Percentiles rank a stretch among this genome's conserved stretches.
These are phyloP conservation scores for Melieria omissa DNA, from an alignment of 2,888 invertebrate species.

Conservation along the genomic window DNA sequence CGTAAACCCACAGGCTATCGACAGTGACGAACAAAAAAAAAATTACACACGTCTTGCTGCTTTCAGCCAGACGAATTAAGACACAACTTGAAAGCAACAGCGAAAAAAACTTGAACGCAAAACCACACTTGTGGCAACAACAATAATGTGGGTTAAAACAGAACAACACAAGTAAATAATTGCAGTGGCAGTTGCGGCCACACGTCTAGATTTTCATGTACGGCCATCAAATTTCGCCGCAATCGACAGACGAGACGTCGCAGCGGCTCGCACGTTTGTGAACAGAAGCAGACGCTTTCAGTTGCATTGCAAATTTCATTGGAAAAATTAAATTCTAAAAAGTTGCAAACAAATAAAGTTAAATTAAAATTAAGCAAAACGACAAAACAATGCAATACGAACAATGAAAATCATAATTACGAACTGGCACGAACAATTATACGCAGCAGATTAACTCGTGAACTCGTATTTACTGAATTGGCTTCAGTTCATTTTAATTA, in stretches of 20 bases:
- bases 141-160: background rate
- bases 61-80: background rate
- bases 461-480: too few species aligned
- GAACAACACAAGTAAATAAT: too few species aligned
- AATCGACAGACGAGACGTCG: background rate
- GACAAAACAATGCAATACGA: too few species aligned
- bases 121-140: background rate
- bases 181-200: background rate
- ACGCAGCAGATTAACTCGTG: too few species aligned
- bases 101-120: background rate
- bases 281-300: background rate
- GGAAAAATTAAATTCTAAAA: background rate
- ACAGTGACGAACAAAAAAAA: background rate
- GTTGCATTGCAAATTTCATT: background rate
- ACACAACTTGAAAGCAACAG: background rate
- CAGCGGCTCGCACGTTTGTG: background rate
- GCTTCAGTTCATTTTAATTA: too few species aligned
- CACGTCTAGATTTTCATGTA: conserved; percentile 23
- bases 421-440: too few species aligned
- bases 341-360: conserved; percentile 12
- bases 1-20: background rate
- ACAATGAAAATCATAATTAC: too few species aligned
- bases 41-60: background rate
- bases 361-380: background rate
- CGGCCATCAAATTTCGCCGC: conserved; percentile 13